A percentile compares a stretch with the other conserved stretches of the same genome.
phyloP scores from a whole-genome alignment of 2,888 invertebrate species.

The Cephus rjabovi region DNA sequence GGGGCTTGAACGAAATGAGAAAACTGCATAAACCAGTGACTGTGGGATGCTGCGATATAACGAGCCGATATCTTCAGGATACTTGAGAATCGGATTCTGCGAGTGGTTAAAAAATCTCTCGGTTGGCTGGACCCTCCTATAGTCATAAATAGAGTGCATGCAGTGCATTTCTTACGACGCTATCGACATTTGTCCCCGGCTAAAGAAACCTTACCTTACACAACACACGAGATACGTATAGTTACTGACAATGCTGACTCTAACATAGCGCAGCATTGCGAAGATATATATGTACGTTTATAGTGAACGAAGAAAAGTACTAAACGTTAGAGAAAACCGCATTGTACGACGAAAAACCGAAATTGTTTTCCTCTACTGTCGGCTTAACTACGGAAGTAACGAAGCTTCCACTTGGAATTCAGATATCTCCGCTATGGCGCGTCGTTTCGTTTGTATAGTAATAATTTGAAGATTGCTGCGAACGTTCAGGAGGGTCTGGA shows the following conservation, averaged over 20 bases:
- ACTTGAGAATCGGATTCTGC: background rate
- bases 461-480: conserved; percentile 4
- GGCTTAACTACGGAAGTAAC: conserved; percentile 36
- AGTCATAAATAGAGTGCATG: conserved; percentile 20
- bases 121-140: conserved; percentile 33
- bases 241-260: no score
- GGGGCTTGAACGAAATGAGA: conserved; percentile 19
- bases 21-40: conserved; percentile 24
- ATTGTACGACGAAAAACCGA: conserved; percentile 4
- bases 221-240: no score
- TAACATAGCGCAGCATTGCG: no score
- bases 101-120: background rate
- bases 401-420: conserved; percentile 30
- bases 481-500: background rate
- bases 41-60: conserved; percentile 23
- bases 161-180: no score
- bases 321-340: no score
- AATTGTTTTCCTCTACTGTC: conserved; percentile 34
- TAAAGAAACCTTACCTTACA: no score
- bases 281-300: no score
- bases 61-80: conserved; percentile 32
- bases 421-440: background rate
- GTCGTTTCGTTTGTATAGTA: conserved; percentile 10
- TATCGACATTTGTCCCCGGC: no score
- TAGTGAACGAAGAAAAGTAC: no score